Evolutionary conservation across 1,140 invertebrate species (phyloP).

Genomic region (Panagrolaimus sp.): DNA sequence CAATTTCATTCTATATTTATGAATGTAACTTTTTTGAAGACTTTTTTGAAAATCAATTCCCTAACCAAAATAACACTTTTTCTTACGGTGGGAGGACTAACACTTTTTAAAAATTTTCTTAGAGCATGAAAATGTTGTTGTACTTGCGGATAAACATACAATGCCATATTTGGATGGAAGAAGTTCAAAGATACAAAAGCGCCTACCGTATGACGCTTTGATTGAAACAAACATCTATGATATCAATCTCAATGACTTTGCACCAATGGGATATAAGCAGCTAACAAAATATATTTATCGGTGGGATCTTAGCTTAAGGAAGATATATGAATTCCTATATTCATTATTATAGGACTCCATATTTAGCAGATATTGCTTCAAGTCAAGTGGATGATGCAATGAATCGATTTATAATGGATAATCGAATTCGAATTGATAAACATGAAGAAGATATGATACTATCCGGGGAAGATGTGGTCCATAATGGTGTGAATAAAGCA

Average conservation of each 20-base stretch:
- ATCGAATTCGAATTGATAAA: constrained; percentile 45
- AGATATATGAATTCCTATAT: not conserved
- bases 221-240: constrained; percentile 47
- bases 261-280: constrained; percentile 37
- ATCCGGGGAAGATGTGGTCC: constrained; percentile 40
- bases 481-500: constrained; percentile 49
- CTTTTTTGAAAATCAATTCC: too few relatives aligned
- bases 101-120: not conserved
- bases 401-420: constrained; percentile 42
- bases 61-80: too few relatives aligned
- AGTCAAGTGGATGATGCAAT: constrained; percentile 51
- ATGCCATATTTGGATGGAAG: constrained; percentile 50
- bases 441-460: constrained; percentile 39
- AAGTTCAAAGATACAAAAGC: constrained; percentile 35
- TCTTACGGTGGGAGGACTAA: too few relatives aligned
- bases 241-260: constrained; percentile 46
- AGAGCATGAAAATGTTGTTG: constrained; percentile 53
- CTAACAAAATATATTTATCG: constrained; percentile 48
- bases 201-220: constrained; percentile 41
- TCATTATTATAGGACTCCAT: constrained; percentile 28
- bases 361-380: constrained; percentile 39
- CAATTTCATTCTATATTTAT: too few relatives aligned
- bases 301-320: constrained; percentile 13
- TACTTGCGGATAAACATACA: constrained; percentile 48
- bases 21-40: too few relatives aligned